Evolutionary conservation across 1,140 invertebrate species (phyloP).

Genomic region (Stratiolaelaps scimitus): DNA sequence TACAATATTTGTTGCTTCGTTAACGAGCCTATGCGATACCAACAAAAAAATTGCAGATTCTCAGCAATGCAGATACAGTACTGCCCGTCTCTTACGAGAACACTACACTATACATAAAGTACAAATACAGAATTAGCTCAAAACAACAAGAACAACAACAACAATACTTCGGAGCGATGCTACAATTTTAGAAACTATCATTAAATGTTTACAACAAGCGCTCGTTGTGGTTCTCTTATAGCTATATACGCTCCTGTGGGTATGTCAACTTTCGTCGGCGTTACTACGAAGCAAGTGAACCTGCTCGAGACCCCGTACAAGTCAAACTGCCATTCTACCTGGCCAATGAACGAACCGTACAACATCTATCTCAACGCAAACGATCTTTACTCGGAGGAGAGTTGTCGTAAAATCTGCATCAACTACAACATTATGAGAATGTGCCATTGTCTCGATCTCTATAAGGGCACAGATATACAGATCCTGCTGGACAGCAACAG

Average conservation of each 20-base stretch:
- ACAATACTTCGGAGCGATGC: no score
- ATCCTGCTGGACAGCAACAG: background rate
- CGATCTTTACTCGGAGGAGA: constrained; percentile 9
- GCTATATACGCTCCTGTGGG: background rate
- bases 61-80: no score
- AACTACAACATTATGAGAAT: constrained; percentile 15
- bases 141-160: no score
- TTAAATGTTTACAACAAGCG: no score
- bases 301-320: background rate
- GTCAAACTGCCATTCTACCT: constrained; percentile 8
- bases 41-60: no score
- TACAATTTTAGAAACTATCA: no score
- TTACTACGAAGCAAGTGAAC: constrained; percentile 1
- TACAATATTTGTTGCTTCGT: no score
- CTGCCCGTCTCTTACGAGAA: no score
- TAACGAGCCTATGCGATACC: no score
- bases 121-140: no score
- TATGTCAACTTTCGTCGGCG: background rate
- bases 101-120: no score
- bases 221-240: no score
- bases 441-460: constrained; percentile 8
- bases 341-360: constrained; percentile 1
- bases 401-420: constrained; percentile 11
- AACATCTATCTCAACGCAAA: background rate
- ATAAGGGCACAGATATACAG: constrained; percentile 7